These are phyloP conservation scores for Calypte anna DNA, from an alignment of 2,113 vertebrate species.

Conservation along the genomic window DNA sequence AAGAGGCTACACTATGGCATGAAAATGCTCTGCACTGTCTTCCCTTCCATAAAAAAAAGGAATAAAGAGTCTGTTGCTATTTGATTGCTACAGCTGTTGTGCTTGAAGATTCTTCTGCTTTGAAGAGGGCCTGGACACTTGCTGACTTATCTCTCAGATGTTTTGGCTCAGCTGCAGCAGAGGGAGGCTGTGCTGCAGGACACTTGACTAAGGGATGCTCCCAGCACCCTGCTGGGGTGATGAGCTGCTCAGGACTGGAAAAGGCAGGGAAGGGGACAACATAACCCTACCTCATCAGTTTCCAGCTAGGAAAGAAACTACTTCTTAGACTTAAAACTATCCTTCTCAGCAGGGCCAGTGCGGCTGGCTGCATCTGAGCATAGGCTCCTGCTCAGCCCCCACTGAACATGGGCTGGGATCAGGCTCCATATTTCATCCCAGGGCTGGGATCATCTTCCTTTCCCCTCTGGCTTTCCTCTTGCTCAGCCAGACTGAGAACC, in stretches of 20 bases:
- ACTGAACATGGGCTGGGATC: background rate
- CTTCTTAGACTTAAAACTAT: background rate
- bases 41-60: background rate
- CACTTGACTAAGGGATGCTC: background rate
- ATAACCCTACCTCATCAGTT: background rate
- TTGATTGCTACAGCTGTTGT: background rate
- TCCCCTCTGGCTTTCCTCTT: background rate
- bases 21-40: background rate
- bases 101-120: background rate
- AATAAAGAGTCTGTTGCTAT: background rate
- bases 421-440: rapidly evolving
- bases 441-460: rapidly evolving
- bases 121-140: background rate
- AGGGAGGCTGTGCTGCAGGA: rapidly evolving
- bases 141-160: background rate
- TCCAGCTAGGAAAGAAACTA: background rate
- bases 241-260: background rate
- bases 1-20: background rate
- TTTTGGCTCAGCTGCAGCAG: rapidly evolving
- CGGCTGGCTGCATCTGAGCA: background rate
- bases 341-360: background rate
- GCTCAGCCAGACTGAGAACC: rapidly evolving
- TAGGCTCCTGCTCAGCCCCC: background rate
- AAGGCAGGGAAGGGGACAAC: background rate
- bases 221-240: background rate